Percentiles rank a stretch among this genome's conserved stretches.
These are phyloP conservation scores for Paramormyrops hopkinsi DNA, from an alignment of 2,797 vertebrate genomes.

Conservation along the genomic window DNA sequence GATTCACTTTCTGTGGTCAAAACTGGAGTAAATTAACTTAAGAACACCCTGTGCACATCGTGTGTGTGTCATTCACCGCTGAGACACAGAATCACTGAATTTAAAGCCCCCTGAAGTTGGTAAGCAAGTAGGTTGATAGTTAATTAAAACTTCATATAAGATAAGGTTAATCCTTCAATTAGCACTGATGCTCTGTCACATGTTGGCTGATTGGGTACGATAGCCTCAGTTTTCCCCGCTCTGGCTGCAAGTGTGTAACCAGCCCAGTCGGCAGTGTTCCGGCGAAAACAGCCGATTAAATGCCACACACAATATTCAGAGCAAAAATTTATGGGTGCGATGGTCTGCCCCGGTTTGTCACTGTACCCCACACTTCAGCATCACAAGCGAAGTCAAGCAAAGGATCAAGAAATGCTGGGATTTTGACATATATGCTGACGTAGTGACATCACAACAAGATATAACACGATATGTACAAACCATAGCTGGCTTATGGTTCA, in stretches of 20 bases:
- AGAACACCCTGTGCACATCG: not conserved
- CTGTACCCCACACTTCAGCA: not conserved
- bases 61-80: not conserved
- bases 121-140: not conserved
- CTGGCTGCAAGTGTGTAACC: not conserved
- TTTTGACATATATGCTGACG: not conserved
- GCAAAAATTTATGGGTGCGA: not conserved
- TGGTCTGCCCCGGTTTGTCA: not conserved
- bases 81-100: not conserved
- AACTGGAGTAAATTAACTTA: not conserved
- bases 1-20: not conserved
- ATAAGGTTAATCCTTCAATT: not conserved
- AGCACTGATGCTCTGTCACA: not conserved
- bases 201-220: not conserved
- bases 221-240: not conserved
- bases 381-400: not conserved
- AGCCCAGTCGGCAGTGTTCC: slow-evolving; percentile 18
- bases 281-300: not conserved
- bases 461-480: not conserved
- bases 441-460: not conserved
- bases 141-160: not conserved
- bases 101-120: not conserved
- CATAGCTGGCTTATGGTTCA: not conserved
- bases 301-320: not conserved
- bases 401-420: not conserved